Base-by-base conservation (phyloP, 2,888 invertebrate genomes). In the Ornithoptera priamus region DNA sequence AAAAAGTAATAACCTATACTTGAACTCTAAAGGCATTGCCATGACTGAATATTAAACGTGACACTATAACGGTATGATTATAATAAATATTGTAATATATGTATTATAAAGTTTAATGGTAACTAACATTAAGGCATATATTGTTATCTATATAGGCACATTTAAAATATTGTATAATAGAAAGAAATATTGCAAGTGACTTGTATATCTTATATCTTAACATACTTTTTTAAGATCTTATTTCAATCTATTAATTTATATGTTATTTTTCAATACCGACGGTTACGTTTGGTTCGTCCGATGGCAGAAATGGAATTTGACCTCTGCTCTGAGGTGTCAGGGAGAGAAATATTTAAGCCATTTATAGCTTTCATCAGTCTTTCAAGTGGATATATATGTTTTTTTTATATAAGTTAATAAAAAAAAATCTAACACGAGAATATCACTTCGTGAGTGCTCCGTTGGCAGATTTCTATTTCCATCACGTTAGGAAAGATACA, bases 181-280 rank as follows among this genome's bases (percentile, higher is more conserved):
- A 18, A 6, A 53, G 53, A 53, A 7, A 53, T 18, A 53, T 53
- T 53, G n/a, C n/a, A 53, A 7, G 53, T n/a, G 3, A 53, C n/a
- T n/a, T n/a, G 12, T 6, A 53, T 53, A 53, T 53, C n/a, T 53
- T 53, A 1, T 53, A 12, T 53, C n/a, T 53, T 53, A n/a, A n/a
- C 18, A 53, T 53, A n/a, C 18, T 53, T n/a, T 18, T 15, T 53
- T 53, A 6, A 53, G n/a, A 6, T 53, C n/a, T 53, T 53, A 18
- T 53, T 53, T 53, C 53, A 53, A n/a, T 53, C n/a, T 53, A 53
- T 53, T 53, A 53, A 53, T 53, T 53, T 53, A 53, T 53, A 53
- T 53, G n/a, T 53, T 4, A 53, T 53, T 53, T 5, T 53, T 53
- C 53, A 53, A 12, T 53, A n/a, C 8, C 18, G 18, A n/a, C n/a